These are phyloP conservation scores for Charadrius vociferus DNA, from an alignment of 2,113 vertebrate genomes.

Conservation along the genomic window DNA sequence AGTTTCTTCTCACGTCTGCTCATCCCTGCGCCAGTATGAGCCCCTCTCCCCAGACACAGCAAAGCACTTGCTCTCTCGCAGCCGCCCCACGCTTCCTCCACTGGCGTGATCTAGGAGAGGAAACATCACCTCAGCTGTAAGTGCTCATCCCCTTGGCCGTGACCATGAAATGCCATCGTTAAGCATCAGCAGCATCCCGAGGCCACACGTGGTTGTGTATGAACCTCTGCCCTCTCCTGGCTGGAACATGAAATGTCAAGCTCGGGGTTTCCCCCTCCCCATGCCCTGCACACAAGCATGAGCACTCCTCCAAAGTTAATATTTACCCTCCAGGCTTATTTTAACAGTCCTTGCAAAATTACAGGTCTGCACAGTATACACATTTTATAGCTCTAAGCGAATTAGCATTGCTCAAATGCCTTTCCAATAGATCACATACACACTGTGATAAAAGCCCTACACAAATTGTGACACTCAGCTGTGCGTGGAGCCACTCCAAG, in stretches of 20 bases:
- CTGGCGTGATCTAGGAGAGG: accelerated
- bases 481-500: background rate
- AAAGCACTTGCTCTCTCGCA: background rate
- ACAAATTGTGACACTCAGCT: background rate
- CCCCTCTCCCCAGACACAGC: background rate
- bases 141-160: background rate
- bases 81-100: background rate
- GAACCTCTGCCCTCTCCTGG: conserved; percentile 48
- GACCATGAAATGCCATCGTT: background rate
- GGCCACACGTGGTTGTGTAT: background rate
- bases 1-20: background rate
- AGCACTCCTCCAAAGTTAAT: accelerated
- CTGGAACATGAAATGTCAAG: background rate
- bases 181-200: background rate
- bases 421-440: background rate
- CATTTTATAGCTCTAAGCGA: no score
- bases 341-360: background rate
- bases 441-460: background rate
- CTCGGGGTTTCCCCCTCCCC: accelerated
- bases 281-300: accelerated
- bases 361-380: accelerated
- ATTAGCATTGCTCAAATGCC: background rate
- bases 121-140: background rate
- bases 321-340: background rate
- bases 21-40: background rate